Evolutionary conservation across 2,888 invertebrate species (phyloP).

Genomic region (Cephus pygmeus): DNA sequence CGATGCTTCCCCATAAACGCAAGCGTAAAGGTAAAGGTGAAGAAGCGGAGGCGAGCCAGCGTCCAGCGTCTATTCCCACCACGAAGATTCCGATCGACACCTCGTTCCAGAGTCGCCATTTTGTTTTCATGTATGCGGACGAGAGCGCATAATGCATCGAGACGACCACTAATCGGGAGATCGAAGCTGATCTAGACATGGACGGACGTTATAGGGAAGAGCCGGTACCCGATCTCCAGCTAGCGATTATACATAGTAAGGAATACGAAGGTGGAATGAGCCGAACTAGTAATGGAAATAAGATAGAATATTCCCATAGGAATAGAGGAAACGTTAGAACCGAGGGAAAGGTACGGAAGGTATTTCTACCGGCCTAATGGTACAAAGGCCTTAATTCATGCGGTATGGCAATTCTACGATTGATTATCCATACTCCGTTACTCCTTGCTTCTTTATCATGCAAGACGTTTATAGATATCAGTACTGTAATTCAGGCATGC

Average conservation of each 20-base stretch:
- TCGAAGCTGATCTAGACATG: background rate
- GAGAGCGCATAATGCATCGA: constrained; percentile 2
- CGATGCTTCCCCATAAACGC: background rate
- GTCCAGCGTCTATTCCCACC: background rate
- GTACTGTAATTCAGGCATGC: background rate
- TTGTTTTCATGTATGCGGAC: constrained; percentile 2
- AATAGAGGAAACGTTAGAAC: background rate
- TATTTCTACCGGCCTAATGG: background rate
- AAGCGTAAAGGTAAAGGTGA: background rate
- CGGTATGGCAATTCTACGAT: background rate
- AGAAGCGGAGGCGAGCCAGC: background rate
- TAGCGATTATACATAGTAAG: background rate
- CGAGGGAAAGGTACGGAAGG: background rate
- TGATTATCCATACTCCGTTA: background rate
- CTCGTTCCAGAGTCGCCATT: constrained; percentile 5
- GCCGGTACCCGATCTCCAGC: background rate
- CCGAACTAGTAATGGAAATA: background rate
- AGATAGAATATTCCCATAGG: background rate
- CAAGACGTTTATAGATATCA: background rate
- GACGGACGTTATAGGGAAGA: background rate
- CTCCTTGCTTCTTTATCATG: background rate
- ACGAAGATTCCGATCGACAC: constrained; percentile 3
- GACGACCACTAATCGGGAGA: background rate
- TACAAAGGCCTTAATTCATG: background rate
- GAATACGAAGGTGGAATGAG: background rate